Percentiles rank a stretch among this genome's conserved stretches.
These are phyloP conservation scores for Momotus momota DNA, from an alignment of 2,797 vertebrate genomes.

Conservation along the genomic window DNA sequence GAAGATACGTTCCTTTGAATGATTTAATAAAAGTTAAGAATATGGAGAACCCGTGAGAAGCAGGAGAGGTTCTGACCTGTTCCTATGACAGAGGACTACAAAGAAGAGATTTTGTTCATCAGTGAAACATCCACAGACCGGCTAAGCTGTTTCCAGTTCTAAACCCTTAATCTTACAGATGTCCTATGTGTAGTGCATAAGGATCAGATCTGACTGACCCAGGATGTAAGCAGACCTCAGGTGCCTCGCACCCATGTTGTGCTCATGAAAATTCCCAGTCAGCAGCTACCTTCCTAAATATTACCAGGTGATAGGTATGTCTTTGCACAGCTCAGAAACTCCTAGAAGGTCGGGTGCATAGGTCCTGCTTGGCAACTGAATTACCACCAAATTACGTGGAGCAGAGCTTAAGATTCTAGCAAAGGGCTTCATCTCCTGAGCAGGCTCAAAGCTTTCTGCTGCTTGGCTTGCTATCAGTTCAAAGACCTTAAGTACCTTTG, in stretches of 20 bases:
- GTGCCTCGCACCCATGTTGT: not conserved
- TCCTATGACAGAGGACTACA: not conserved
- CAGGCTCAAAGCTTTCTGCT: not conserved
- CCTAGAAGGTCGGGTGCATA: not conserved
- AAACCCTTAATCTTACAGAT: not conserved
- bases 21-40: not conserved
- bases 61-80: not conserved
- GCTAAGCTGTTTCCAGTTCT: not conserved
- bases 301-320: not conserved
- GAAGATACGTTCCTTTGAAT: not conserved
- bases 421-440: not conserved
- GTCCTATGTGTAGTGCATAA: not conserved
- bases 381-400: not conserved
- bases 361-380: not conserved
- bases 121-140: not conserved
- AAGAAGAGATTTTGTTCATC: not conserved
- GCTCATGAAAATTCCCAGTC: not conserved
- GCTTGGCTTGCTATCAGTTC: not conserved
- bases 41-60: not conserved
- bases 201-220: not conserved
- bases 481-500: not conserved
- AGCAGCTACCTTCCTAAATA: not conserved
- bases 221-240: not conserved
- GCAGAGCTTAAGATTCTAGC: not conserved
- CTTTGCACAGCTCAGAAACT: not conserved